Evolutionary conservation across 2,113 vertebrate species (phyloP).

Genomic region (Suncus etruscus): DNA sequence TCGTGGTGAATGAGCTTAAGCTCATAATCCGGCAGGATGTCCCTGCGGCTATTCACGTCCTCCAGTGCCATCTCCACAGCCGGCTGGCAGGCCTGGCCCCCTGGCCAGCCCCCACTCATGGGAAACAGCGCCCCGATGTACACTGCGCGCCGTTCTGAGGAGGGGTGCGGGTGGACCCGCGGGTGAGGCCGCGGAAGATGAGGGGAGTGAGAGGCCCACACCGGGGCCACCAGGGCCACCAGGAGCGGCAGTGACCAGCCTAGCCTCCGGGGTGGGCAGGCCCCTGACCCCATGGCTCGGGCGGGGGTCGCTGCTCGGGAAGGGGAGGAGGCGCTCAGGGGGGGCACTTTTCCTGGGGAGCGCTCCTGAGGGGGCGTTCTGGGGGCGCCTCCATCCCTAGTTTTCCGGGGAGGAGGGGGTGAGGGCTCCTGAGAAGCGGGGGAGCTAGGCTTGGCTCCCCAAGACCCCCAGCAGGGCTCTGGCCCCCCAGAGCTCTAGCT

Average conservation of each 20-base stretch:
- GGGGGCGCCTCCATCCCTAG: slow-evolving; percentile 80
- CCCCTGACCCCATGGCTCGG: slow-evolving; percentile 69
- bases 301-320: slow-evolving; percentile 56
- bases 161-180: slow-evolving; percentile 79
- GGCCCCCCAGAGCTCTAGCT: slow-evolving; percentile 16
- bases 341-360: slow-evolving; percentile 78
- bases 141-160: slow-evolving; percentile 94
- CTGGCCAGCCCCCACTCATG: slow-evolving; percentile 96
- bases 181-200: slow-evolving; percentile 79
- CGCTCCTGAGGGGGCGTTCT: slow-evolving; percentile 69
- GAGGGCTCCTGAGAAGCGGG: slow-evolving; percentile 41
- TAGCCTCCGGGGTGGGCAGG: slow-evolving; percentile 7
- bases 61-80: slow-evolving; percentile 96
- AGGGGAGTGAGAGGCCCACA: slow-evolving; percentile 76
- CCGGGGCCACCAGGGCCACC: slow-evolving; percentile 75
- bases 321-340: slow-evolving; percentile 75
- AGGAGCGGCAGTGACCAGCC: slow-evolving; percentile 74
- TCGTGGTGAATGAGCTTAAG: slow-evolving; percentile 95
- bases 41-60: slow-evolving; percentile 94
- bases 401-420: slow-evolving; percentile 37
- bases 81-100: slow-evolving; percentile 95
- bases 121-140: slow-evolving; percentile 97
- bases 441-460: slow-evolving; percentile 26
- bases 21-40: slow-evolving; percentile 96
- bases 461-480: slow-evolving; percentile 13